A percentile compares a stretch with the other conserved stretches of the same genome.
These are phyloP conservation scores for Hippopotamus amphibius DNA, from an alignment of 2,113 vertebrate species.

Conservation along the genomic window DNA sequence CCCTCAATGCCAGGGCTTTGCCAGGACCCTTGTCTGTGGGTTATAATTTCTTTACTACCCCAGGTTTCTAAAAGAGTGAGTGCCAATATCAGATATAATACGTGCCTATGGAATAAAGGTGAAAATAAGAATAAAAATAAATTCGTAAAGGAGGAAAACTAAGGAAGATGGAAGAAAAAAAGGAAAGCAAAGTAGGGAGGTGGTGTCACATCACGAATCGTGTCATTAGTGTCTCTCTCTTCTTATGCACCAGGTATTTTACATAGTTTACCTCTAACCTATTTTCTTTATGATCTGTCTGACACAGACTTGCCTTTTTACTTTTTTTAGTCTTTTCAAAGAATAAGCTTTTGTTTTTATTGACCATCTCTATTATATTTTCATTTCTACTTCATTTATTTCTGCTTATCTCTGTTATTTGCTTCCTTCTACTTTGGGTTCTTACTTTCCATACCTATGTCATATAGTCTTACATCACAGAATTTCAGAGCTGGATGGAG, in stretches of 20 bases:
- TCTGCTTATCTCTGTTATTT: background rate
- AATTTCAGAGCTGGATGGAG: background rate
- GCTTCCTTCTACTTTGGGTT: background rate
- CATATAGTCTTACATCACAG: background rate
- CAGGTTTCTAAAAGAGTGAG: background rate
- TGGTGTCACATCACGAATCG: fast-evolving
- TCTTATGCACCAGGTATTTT: background rate
- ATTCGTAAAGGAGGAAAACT: background rate
- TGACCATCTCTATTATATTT: background rate
- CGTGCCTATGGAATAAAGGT: background rate
- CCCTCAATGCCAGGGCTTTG: fast-evolving
- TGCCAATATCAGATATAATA: background rate
- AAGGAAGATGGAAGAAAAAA: background rate
- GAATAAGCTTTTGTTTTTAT: background rate
- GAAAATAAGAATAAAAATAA: background rate
- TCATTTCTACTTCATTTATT: background rate
- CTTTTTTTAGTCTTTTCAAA: background rate
- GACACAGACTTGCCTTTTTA: background rate
- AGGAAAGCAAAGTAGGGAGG: background rate
- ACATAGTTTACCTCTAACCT: background rate
- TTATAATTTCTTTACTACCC: background rate
- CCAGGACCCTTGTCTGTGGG: fast-evolving
- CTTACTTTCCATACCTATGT: background rate
- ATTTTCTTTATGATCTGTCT: background rate
- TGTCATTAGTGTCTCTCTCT: background rate